Percentiles rank a stretch among this genome's conserved stretches.
phyloP scores from a whole-genome alignment of 2,888 invertebrate genomes.

The Andrena flavipes region DNA sequence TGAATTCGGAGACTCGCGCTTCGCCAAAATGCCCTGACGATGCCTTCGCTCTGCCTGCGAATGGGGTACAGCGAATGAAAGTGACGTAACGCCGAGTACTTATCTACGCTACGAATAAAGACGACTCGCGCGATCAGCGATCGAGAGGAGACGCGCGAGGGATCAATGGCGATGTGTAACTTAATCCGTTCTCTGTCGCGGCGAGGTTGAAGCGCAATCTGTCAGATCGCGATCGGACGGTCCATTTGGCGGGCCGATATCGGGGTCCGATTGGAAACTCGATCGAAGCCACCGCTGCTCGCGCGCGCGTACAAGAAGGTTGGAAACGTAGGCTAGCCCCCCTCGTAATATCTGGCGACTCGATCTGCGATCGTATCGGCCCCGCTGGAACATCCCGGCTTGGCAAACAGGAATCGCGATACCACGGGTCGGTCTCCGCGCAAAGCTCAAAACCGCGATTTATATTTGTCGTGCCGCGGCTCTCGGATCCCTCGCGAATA shows the following conservation, averaged over 20 bases:
- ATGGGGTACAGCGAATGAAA: background rate
- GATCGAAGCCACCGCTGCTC: slow-evolving; percentile 47
- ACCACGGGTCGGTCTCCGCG: slow-evolving; percentile 35
- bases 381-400: slow-evolving; percentile 57
- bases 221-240: slow-evolving; percentile 52
- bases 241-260: slow-evolving; percentile 57
- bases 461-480: slow-evolving; percentile 54
- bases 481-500: slow-evolving; percentile 43
- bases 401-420: slow-evolving; percentile 69
- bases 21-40: background rate
- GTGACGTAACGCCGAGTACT: background rate
- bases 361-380: slow-evolving; percentile 68
- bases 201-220: slow-evolving; percentile 57
- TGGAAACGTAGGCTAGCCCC: slow-evolving; percentile 48
- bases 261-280: slow-evolving; percentile 59
- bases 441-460: slow-evolving; percentile 61
- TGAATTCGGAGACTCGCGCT: too few relatives aligned
- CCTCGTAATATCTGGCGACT: slow-evolving; percentile 62
- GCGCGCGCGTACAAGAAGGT: slow-evolving; percentile 33
- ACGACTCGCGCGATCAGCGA: slow-evolving; percentile 9
- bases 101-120: background rate
- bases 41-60: slow-evolving; percentile 37
- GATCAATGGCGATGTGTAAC: slow-evolving; percentile 53
- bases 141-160: slow-evolving; percentile 18
- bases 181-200: slow-evolving; percentile 55